These are phyloP conservation scores for Callocephalon fimbriatum DNA, from an alignment of 2,113 vertebrate species.

Conservation along the genomic window DNA sequence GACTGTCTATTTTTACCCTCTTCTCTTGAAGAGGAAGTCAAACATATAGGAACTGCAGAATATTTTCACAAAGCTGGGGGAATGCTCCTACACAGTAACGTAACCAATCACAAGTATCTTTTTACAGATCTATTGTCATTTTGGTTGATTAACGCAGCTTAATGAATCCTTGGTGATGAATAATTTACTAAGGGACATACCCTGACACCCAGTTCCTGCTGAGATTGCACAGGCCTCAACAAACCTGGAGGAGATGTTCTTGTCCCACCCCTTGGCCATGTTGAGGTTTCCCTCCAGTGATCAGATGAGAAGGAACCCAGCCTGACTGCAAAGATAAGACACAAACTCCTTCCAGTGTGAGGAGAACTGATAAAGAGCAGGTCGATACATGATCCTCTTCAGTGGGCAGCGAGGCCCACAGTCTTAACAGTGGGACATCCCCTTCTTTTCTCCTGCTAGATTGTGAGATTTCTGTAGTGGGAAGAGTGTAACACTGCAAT, in stretches of 20 bases:
- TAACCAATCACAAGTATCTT: neutral
- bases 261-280: neutral
- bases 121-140: neutral
- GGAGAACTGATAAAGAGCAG: conserved; percentile 49
- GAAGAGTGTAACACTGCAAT: neutral
- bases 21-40: neutral
- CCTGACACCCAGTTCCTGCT: neutral
- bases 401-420: neutral
- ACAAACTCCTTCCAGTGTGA: conserved; percentile 9
- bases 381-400: conserved; percentile 41
- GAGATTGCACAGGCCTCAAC: neutral
- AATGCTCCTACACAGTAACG: neutral
- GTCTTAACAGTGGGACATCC: neutral
- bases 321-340: conserved; percentile 45
- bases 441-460: neutral
- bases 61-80: neutral
- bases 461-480: conserved; percentile 29
- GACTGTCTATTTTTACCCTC: neutral
- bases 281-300: conserved; percentile 27
- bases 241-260: neutral
- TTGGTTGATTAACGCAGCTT: neutral
- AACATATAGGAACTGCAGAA: neutral
- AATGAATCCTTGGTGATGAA: neutral
- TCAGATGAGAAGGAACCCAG: conserved; percentile 13
- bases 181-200: neutral